Percentiles rank a stretch among this genome's conserved stretches.
phyloP scores from a whole-genome alignment of 1,140 invertebrate species.

The Aphaenogaster ashmeadi region DNA sequence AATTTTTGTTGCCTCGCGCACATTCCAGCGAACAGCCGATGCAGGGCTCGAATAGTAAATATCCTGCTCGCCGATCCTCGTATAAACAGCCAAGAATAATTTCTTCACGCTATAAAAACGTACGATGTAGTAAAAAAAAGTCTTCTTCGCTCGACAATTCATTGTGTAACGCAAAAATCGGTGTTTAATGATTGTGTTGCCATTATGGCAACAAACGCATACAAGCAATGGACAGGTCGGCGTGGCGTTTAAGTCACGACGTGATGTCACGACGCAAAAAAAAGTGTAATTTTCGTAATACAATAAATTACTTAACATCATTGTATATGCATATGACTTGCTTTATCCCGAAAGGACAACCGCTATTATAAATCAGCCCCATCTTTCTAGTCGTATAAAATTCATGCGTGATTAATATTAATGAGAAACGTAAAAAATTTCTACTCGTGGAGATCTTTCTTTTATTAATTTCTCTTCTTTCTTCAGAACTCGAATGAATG shows the following conservation, averaged over 20 bases:
- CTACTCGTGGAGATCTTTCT: too few relatives aligned
- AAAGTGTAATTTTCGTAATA: neutral
- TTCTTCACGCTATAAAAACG: neutral
- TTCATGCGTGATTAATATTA: neutral
- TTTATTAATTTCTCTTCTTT: neutral
- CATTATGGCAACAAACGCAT: neutral
- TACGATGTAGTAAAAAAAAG: neutral
- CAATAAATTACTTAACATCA: neutral
- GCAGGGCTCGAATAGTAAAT: neutral
- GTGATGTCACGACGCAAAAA: neutral
- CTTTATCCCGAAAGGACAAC: neutral
- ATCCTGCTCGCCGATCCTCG: neutral
- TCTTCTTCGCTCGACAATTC: neutral
- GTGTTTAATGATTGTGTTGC: conserved; percentile 17
- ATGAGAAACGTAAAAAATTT: neutral
- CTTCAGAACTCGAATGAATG: neutral
- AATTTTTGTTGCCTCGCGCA: neutral
- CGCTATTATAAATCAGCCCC: neutral
- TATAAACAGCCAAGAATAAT: neutral
- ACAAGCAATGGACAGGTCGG: neutral
- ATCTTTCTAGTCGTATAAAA: neutral
- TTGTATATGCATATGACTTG: neutral
- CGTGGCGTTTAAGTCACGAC: neutral
- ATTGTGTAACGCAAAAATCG: conserved; percentile 10
- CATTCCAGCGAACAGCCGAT: neutral